A percentile compares a stretch with the other conserved stretches of the same genome.
phyloP scores from a whole-genome alignment of 2,113 vertebrate species.

The Jacana jacana region DNA sequence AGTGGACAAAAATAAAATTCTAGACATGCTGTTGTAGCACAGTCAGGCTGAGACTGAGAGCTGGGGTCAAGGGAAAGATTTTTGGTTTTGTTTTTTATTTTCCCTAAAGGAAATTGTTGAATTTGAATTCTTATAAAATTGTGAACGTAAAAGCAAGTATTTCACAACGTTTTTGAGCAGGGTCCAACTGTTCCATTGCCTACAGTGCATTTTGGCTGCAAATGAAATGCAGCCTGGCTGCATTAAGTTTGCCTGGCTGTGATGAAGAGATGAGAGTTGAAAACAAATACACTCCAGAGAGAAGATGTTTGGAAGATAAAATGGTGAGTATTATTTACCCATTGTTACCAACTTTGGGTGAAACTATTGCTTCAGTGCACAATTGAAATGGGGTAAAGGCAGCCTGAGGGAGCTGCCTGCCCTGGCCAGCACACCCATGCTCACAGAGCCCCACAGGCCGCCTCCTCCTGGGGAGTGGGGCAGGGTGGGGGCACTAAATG shows the following conservation, averaged over 20 bases:
- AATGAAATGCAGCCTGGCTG: not conserved
- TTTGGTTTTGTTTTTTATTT: not conserved
- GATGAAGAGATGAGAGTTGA: not conserved
- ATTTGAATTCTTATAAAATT: not conserved
- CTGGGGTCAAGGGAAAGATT: not conserved
- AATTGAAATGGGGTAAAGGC: not conserved
- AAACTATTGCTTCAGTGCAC: not conserved
- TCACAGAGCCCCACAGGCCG: not conserved
- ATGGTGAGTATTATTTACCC: not conserved
- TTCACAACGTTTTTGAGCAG: not conserved
- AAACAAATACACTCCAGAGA: not conserved
- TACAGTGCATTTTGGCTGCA: not conserved
- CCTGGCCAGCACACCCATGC: not conserved
- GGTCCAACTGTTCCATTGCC: not conserved
- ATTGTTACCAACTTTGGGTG: not conserved
- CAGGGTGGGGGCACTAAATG: not conserved
- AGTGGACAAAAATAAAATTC: not conserved
- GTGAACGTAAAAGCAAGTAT: not conserved
- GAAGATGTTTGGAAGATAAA: not conserved
- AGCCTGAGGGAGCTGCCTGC: not conserved
- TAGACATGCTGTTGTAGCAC: not conserved
- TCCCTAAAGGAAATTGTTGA: not conserved
- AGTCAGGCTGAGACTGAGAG: not conserved
- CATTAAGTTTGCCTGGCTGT: not conserved
- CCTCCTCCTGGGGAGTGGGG: not conserved